Evolutionary conservation across 2,113 vertebrate species (phyloP).

Genomic region (Monopterus albus): DNA sequence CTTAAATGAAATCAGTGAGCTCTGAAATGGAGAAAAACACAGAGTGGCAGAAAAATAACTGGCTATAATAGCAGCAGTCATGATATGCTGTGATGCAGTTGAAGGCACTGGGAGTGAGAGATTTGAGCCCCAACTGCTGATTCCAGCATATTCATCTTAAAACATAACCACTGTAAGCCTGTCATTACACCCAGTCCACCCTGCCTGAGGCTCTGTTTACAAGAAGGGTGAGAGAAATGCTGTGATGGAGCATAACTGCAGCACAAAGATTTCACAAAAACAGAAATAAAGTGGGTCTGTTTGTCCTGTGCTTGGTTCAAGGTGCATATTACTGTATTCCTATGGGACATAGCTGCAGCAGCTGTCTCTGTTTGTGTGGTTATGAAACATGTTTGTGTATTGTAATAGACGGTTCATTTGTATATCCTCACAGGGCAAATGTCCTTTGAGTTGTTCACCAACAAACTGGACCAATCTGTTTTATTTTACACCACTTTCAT

Average conservation of each 20-base stretch:
- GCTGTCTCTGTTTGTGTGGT: conserved; percentile 43
- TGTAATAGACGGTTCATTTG: conserved; percentile 46
- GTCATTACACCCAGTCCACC: conserved; percentile 14
- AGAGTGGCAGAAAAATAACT: conserved; percentile 9
- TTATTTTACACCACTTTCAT: conserved; percentile 65
- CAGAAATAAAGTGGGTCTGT: conserved; percentile 11
- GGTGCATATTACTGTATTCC: conserved; percentile 38
- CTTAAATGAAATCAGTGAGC: conserved; percentile 38
- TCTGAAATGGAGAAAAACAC: conserved; percentile 42
- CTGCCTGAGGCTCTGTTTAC: conserved; percentile 15
- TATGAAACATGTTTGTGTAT: conserved; percentile 40
- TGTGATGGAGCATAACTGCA: neutral
- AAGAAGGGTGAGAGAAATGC: conserved; percentile 22
- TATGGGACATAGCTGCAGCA: conserved; percentile 45
- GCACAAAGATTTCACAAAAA: conserved; percentile 8
- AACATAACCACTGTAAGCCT: conserved; percentile 33
- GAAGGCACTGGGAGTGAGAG: conserved; percentile 10
- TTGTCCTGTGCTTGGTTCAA: conserved; percentile 36
- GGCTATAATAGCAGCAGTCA: conserved; percentile 1
- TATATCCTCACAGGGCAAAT: conserved; percentile 41
- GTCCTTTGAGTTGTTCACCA: conserved; percentile 48
- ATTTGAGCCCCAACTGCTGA: conserved; percentile 24
- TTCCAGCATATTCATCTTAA: conserved; percentile 31
- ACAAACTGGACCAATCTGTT: conserved; percentile 36
- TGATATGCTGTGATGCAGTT: neutral